A percentile compares a stretch with the other conserved stretches of the same genome.
Evolutionary conservation across 2,888 invertebrate species (phyloP).

Genomic region (Rhodophaea formosa): DNA sequence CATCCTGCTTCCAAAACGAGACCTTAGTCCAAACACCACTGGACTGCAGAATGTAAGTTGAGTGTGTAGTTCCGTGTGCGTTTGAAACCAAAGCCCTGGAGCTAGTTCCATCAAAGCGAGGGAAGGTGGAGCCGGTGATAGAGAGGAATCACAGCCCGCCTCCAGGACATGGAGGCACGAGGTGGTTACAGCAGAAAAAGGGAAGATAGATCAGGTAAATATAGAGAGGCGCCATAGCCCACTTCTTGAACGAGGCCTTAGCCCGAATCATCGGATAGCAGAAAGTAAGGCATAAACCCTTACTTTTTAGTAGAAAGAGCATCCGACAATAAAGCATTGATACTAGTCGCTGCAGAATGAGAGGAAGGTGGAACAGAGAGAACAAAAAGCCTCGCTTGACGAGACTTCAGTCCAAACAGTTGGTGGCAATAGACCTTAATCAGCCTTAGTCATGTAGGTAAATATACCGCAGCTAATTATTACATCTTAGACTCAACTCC

Average conservation of each 20-base stretch:
- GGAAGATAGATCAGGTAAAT: too few relatives aligned
- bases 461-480: too few relatives aligned
- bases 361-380: too few relatives aligned
- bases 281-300: conserved; percentile 47
- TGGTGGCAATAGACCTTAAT: too few relatives aligned
- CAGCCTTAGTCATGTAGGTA: too few relatives aligned
- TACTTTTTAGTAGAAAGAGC: neutral
- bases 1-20: conserved; percentile 56
- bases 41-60: conserved; percentile 61
- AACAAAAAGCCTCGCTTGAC: too few relatives aligned
- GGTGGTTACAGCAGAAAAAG: too few relatives aligned
- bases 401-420: conserved; percentile 51
- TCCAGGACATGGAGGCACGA: too few relatives aligned
- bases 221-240: too few relatives aligned
- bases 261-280: conserved; percentile 57
- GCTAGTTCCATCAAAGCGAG: conserved; percentile 87
- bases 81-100: conserved; percentile 93
- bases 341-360: neutral
- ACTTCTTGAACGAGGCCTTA: too few relatives aligned
- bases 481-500: too few relatives aligned
- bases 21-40: conserved; percentile 52
- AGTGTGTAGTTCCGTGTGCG: conserved; percentile 57
- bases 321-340: too few relatives aligned
- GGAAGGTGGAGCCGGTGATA: conserved; percentile 83
- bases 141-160: conserved; percentile 55